phyloP scores from a whole-genome alignment of 2,797 vertebrate genomes.

The Fundulus diaphanus region DNA sequence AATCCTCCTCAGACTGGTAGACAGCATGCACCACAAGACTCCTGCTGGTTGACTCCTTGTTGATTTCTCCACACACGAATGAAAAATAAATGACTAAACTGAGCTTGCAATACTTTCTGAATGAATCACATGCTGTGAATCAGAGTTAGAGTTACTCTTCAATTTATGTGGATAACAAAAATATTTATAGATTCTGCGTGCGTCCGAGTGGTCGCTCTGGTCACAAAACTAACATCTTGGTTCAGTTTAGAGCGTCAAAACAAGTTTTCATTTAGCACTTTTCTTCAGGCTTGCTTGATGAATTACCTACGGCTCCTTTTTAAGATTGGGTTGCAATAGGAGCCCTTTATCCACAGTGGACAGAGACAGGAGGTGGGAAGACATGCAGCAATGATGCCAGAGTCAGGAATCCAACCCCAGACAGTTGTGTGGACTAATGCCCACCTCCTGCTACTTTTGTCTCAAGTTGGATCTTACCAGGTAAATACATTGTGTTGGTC shows the following conservation, averaged over 20 bases:
- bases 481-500: not conserved
- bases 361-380: not conserved
- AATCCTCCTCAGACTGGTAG: conserved; percentile 10
- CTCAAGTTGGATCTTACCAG: not conserved
- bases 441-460: not conserved
- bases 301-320: no score
- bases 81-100: conserved; percentile 6
- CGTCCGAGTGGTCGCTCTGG: not conserved
- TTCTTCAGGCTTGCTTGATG: no score
- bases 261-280: no score
- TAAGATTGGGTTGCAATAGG: no score
- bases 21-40: conserved; percentile 9
- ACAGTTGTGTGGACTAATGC: not conserved
- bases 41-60: conserved; percentile 12
- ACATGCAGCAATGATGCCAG: not conserved
- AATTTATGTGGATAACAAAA: not conserved
- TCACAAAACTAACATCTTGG: not conserved
- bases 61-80: conserved; percentile 10
- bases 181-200: not conserved
- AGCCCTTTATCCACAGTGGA: no score
- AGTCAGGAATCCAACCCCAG: not conserved
- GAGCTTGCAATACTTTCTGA: conserved; percentile 6
- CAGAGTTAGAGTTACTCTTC: not conserved
- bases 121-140: conserved; percentile 3
- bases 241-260: not conserved